Conservation (phyloP, 2,797 vertebrate species). For the Pseudochaenichthys georgianus region DNA sequence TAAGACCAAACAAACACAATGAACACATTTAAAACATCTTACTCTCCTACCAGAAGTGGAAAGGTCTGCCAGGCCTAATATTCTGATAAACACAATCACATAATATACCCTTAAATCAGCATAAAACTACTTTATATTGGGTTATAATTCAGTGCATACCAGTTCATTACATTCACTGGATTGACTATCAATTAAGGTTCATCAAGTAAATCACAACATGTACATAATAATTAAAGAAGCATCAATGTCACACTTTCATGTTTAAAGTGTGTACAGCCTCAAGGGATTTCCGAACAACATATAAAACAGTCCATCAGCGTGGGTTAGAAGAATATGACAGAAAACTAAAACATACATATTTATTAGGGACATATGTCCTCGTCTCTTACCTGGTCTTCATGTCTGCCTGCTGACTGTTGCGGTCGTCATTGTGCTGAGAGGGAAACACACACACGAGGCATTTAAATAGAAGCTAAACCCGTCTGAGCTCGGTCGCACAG, state of each 20-base stretch:
- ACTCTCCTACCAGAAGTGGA: not conserved
- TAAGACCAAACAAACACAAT: not conserved
- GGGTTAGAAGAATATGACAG: not conserved
- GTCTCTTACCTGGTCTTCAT: constrained; percentile 92
- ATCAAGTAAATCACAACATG: not conserved
- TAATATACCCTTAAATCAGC: no score
- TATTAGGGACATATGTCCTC: not conserved
- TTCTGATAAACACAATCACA: no score
- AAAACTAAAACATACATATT: not conserved
- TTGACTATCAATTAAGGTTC: not conserved
- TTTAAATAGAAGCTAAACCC: constrained; percentile 62
- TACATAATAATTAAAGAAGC: not conserved
- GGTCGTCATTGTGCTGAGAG: constrained; percentile 59
- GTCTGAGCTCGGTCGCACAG: constrained; percentile 54
- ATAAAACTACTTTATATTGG: no score
- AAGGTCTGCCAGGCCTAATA: not conserved
- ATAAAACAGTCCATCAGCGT: not conserved
- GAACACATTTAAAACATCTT: not conserved
- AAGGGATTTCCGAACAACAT: not conserved
- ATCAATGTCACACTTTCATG: not conserved
- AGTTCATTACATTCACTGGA: not conserved
- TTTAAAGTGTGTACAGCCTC: not conserved
- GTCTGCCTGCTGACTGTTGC: constrained; percentile 87
- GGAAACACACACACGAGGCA: constrained; percentile 45
- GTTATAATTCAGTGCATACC: not conserved